Evolutionary conservation across 2,888 invertebrate species (phyloP).

Genomic region (Sarcophaga caerulescens): DNA sequence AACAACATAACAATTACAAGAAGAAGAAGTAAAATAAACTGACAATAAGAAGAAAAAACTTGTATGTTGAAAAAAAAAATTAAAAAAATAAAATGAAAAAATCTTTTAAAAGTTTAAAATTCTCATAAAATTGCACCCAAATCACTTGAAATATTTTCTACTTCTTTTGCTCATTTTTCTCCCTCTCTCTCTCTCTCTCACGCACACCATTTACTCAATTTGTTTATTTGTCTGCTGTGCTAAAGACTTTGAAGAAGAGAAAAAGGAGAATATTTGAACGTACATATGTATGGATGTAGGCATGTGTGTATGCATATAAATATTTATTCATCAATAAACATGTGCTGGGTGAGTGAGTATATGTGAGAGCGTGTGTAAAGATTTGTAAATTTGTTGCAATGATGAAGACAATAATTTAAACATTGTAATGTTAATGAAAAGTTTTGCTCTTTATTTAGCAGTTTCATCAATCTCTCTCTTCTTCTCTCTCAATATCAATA

Average conservation of each 20-base stretch:
- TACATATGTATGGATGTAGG: slow-evolving; percentile 45
- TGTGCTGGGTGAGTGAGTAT: neutral
- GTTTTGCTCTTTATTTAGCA: slow-evolving; percentile 78
- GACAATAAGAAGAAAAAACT: neutral
- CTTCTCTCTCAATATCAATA: neutral
- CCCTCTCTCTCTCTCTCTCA: neutral
- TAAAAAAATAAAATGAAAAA: neutral
- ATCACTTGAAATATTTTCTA: slow-evolving; percentile 53
- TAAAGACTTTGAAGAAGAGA: neutral
- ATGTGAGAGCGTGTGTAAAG: neutral
- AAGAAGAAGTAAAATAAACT: no score
- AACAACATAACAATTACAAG: no score
- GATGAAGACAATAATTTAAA: slow-evolving; percentile 77
- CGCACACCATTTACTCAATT: neutral
- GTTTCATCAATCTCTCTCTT: slow-evolving; percentile 29
- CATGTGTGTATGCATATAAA: neutral
- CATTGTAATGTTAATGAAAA: slow-evolving; percentile 79
- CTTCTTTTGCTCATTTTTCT: neutral
- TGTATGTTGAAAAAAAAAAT: slow-evolving; percentile 3
- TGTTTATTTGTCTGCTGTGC: neutral
- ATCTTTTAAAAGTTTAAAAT: slow-evolving; percentile 55
- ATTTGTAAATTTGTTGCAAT: slow-evolving; percentile 21
- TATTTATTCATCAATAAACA: no score
- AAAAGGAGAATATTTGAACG: neutral
- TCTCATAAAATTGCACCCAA: slow-evolving; percentile 11